Percentiles rank a stretch among this genome's conserved stretches.
These are phyloP conservation scores for Axinella damicornis DNA, from an alignment of 37 sponge, comb jelly and placozoan species.

Conservation along the genomic window DNA sequence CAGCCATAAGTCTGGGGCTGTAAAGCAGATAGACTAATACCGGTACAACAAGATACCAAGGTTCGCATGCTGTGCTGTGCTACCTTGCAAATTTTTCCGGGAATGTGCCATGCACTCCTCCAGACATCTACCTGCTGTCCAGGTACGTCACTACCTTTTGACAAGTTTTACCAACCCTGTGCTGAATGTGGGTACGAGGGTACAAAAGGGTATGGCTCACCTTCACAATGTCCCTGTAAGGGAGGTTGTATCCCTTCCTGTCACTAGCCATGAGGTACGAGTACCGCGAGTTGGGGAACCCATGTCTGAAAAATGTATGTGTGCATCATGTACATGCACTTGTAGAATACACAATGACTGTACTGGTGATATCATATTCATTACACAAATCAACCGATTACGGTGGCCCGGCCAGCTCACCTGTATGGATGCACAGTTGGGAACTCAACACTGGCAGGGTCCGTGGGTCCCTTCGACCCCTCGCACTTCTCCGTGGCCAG, in stretches of 20 bases:
- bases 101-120: no score
- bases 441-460: conserved; percentile 85
- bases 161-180: no score
- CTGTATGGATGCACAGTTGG: conserved; percentile 80
- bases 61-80: no score
- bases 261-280: conserved; percentile 95
- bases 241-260: conserved; percentile 73
- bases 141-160: no score
- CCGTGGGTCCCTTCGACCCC: conserved; percentile 20
- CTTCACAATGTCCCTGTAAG: conserved; percentile 94
- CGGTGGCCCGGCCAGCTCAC: background rate
- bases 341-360: background rate
- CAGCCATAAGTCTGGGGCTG: no score
- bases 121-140: no score
- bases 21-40: no score
- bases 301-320: conserved; percentile 56
- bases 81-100: no score
- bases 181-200: no score
- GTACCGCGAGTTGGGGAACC: conserved; percentile 58
- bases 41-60: no score
- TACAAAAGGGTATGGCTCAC: no score
- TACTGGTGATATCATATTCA: background rate
- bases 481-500: conserved; percentile 52
- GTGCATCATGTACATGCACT: conserved; percentile 2
- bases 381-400: no score